Evolutionary conservation across 2,797 vertebrate species (phyloP).

Genomic region (Pipistrellus kuhlii): DNA sequence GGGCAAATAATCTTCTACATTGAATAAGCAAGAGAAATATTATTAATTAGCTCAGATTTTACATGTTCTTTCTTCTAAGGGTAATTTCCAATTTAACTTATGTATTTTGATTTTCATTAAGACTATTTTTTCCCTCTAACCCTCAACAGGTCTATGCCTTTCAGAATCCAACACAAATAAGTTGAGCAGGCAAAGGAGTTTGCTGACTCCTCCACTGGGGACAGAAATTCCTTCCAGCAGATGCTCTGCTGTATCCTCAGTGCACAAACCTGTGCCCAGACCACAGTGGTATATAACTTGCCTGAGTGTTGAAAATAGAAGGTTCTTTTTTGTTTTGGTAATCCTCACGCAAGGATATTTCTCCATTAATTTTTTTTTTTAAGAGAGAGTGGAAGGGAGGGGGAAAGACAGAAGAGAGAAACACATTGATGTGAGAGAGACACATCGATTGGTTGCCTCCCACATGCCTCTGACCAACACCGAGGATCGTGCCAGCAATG

Average conservation of each 20-base stretch:
- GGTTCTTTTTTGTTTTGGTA: not conserved
- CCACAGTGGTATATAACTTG: not conserved
- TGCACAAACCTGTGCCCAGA: not conserved
- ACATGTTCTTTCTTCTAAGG: not conserved
- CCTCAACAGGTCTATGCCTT: not conserved
- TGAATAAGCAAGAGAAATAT: not conserved
- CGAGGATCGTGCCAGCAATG: too few relatives aligned
- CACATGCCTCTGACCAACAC: too few relatives aligned
- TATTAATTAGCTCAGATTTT: conserved; percentile 19
- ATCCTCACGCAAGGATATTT: too few relatives aligned
- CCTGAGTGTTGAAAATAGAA: not conserved
- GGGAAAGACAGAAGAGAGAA: too few relatives aligned
- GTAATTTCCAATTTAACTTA: not conserved
- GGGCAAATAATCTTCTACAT: not conserved
- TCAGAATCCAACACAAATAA: not conserved
- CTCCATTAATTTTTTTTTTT: too few relatives aligned
- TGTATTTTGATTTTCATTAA: conserved; percentile 15
- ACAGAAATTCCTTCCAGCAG: not conserved
- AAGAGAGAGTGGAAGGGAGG: too few relatives aligned
- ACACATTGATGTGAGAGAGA: too few relatives aligned
- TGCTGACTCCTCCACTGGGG: not conserved
- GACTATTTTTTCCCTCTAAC: not conserved
- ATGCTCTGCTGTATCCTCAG: rapidly evolving
- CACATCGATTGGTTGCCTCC: too few relatives aligned
- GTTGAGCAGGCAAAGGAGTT: not conserved